Percentiles rank a stretch among this genome's conserved stretches.
Evolutionary conservation across 2,797 vertebrate genomes (phyloP).

Genomic region (Sebastes taczanowskii): DNA sequence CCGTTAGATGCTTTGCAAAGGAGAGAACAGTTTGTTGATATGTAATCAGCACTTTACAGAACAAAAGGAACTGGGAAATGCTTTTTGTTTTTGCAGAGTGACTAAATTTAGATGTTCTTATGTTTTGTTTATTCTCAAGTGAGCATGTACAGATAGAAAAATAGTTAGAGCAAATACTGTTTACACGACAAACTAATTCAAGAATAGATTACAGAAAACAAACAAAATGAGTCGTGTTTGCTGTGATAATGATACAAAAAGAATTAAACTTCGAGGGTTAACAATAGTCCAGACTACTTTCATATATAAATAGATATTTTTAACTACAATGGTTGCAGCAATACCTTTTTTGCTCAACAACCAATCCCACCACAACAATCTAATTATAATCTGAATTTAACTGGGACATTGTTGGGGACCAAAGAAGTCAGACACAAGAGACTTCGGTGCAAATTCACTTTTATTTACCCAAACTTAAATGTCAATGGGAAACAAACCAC

Average conservation of each 20-base stretch:
- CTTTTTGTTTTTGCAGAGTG: slow-evolving; percentile 22
- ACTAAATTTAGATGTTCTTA: slow-evolving; percentile 48
- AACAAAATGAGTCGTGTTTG: slow-evolving; percentile 5
- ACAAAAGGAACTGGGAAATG: slow-evolving; percentile 32
- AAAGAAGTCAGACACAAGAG: slow-evolving; percentile 27
- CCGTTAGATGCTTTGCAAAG: slow-evolving; percentile 17
- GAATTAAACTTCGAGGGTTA: not conserved
- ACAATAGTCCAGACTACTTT: not conserved
- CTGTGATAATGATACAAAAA: not conserved
- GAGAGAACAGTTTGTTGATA: slow-evolving; percentile 28
- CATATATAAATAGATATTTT: not conserved
- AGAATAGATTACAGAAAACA: slow-evolving; percentile 20
- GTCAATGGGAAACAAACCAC: slow-evolving; percentile 34
- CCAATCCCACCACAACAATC: slow-evolving; percentile 42
- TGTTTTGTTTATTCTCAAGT: slow-evolving; percentile 48
- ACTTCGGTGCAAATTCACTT: slow-evolving; percentile 19
- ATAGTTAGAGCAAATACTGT: slow-evolving; percentile 18
- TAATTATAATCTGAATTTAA: slow-evolving; percentile 49
- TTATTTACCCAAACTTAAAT: slow-evolving; percentile 50
- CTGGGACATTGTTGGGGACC: slow-evolving; percentile 13
- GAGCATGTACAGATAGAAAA: slow-evolving; percentile 10
- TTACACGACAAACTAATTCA: slow-evolving; percentile 24
- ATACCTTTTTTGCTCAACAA: slow-evolving; percentile 29
- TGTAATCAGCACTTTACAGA: slow-evolving; percentile 52
- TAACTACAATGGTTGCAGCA: not conserved